Conservation (phyloP, 2,113 vertebrate species). For the Epinephelus lanceolatus region DNA sequence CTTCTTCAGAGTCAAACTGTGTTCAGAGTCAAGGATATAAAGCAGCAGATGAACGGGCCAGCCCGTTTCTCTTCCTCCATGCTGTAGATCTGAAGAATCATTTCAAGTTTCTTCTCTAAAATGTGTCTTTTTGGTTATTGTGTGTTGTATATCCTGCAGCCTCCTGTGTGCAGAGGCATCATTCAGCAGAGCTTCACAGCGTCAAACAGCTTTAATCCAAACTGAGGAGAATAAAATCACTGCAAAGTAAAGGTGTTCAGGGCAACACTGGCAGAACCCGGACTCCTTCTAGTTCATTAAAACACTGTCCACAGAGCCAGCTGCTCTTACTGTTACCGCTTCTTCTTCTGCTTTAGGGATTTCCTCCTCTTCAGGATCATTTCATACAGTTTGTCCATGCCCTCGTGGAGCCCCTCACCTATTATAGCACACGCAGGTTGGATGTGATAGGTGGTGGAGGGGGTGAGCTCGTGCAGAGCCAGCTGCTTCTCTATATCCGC, state of each 20-base stretch:
- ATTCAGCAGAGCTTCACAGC: constrained; percentile 33
- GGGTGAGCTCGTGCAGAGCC: constrained; percentile 93
- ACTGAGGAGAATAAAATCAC: constrained; percentile 17
- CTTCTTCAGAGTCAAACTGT: constrained; percentile 52
- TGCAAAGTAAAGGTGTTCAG: constrained; percentile 24
- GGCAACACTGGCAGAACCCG: constrained; percentile 18
- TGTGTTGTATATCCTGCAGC: constrained; percentile 1
- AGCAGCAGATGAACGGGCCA: constrained; percentile 68
- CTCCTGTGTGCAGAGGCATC: constrained; percentile 18
- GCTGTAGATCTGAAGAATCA: constrained; percentile 1
- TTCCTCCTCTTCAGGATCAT: constrained; percentile 97
- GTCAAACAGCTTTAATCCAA: constrained; percentile 40
- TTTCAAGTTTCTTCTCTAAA: not conserved
- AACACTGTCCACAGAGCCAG: constrained; percentile 5
- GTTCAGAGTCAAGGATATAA: constrained; percentile 44
- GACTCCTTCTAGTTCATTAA: constrained; percentile 9
- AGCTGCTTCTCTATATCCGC: constrained; percentile 96
- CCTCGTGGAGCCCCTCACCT: constrained; percentile 96
- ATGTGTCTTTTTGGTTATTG: constrained; percentile 23
- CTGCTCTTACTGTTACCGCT: constrained; percentile 89
- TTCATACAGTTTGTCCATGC: constrained; percentile 98
- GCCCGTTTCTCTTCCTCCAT: constrained; percentile 60
- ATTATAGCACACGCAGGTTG: constrained; percentile 98
- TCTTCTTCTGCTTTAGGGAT: constrained; percentile 95
- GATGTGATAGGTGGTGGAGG: constrained; percentile 94